Evolutionary conservation across 1,140 invertebrate genomes (phyloP).

Genomic region (Cotesia chilonis): DNA sequence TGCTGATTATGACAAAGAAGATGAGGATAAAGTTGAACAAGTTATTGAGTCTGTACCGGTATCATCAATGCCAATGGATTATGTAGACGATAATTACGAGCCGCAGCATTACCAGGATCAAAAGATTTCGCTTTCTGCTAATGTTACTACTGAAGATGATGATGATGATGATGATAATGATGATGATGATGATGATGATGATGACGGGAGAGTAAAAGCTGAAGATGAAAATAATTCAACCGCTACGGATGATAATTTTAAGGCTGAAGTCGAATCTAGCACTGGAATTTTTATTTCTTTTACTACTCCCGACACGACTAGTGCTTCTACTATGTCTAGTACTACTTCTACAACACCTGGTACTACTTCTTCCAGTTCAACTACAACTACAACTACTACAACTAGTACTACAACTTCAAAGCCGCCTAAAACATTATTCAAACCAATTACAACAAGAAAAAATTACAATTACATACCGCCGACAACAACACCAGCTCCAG

Average conservation of each 20-base stretch:
- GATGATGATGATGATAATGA: conserved; percentile 20
- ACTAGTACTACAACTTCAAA: conserved; percentile 2
- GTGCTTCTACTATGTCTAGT: conserved; percentile 14
- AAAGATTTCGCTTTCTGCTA: conserved; percentile 27
- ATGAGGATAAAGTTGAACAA: conserved; percentile 21
- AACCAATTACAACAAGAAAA: conserved; percentile 53
- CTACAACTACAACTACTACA: conserved; percentile 33
- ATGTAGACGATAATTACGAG: conserved; percentile 70
- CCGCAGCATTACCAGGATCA: conserved; percentile 53
- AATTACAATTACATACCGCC: conserved; percentile 58
- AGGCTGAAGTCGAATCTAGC: no score
- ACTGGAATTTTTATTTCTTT: no score
- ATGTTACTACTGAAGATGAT: not conserved
- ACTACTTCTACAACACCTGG: conserved; percentile 21
- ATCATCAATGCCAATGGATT: conserved; percentile 55
- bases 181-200: conserved; percentile 21
- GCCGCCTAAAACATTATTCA: conserved; percentile 44
- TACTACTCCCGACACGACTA: conserved; percentile 10
- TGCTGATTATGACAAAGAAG: conserved; percentile 43
- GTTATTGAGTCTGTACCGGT: conserved; percentile 32
- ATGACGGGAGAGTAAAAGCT: not conserved
- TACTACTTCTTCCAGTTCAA: conserved; percentile 32
- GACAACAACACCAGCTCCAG: conserved; percentile 57
- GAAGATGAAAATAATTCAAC: not conserved
- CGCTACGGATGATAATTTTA: no score